Evolutionary conservation across 2,113 vertebrate genomes (phyloP).

Genomic region (Corvus cornix): DNA sequence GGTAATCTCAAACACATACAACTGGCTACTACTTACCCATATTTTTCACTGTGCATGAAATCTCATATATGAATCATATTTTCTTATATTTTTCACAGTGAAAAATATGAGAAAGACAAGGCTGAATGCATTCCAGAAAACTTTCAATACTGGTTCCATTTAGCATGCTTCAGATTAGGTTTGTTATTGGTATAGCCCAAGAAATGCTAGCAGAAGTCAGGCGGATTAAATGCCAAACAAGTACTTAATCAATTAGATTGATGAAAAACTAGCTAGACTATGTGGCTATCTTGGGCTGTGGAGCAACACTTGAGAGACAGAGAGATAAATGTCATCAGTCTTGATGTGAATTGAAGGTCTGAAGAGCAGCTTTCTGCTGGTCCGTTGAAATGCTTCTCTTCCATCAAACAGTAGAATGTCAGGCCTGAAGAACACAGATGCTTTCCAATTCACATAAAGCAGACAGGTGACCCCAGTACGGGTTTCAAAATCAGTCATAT

Average conservation of each 20-base stretch:
- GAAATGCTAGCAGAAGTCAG: not conserved
- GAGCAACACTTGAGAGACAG: not conserved
- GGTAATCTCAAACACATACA: not conserved
- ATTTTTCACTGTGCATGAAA: not conserved
- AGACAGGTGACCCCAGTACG: not conserved
- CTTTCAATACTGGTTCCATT: not conserved
- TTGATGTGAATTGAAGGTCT: not conserved
- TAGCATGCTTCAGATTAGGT: not conserved
- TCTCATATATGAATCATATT: not conserved
- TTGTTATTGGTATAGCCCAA: not conserved
- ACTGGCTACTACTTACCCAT: not conserved
- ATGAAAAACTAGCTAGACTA: not conserved
- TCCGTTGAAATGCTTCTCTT: not conserved
- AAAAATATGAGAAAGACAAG: not conserved
- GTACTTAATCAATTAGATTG: not conserved
- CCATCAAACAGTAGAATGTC: not conserved
- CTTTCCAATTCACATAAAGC: not conserved
- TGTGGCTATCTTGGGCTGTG: not conserved
- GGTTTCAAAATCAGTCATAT: not conserved
- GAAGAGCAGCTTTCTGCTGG: not conserved
- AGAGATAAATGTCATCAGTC: not conserved
- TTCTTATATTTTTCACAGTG: not conserved
- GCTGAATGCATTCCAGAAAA: not conserved
- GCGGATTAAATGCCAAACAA: not conserved
- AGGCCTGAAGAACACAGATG: not conserved